Percentiles rank a stretch among this genome's conserved stretches.
These are phyloP conservation scores for Stenopsyche tienmushanensis DNA, from an alignment of 1,140 invertebrate genomes.

Conservation along the genomic window DNA sequence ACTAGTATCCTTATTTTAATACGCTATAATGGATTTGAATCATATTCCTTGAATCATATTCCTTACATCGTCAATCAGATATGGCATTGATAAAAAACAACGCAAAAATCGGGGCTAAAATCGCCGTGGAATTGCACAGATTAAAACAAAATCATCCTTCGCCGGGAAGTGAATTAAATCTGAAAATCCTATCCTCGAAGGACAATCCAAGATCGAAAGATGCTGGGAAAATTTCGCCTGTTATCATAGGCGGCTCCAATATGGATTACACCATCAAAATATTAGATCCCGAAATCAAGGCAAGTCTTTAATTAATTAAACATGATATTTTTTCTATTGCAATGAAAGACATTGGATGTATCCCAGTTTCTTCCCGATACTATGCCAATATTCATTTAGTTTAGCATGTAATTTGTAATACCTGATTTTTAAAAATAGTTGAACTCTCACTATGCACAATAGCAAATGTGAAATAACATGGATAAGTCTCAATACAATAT, in stretches of 20 bases:
- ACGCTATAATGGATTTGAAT: background rate
- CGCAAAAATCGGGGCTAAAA: slow-evolving; percentile 78
- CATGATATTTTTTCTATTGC: background rate
- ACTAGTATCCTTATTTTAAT: slow-evolving; percentile 67
- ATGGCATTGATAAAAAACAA: slow-evolving; percentile 92
- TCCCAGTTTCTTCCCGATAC: too few species aligned
- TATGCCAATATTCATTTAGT: too few species aligned
- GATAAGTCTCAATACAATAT: background rate
- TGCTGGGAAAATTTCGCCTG: slow-evolving; percentile 50
- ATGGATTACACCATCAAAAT: slow-evolving; percentile 73
- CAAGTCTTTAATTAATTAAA: slow-evolving; percentile 53
- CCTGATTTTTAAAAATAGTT: too few species aligned
- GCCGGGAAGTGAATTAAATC: slow-evolving; percentile 24
- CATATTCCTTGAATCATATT: background rate
- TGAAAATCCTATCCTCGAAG: slow-evolving; percentile 1
- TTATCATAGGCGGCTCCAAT: slow-evolving; percentile 82
- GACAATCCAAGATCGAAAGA: slow-evolving; percentile 23
- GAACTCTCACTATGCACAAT: background rate
- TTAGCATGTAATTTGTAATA: too few species aligned
- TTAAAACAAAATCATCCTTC: slow-evolving; percentile 40
- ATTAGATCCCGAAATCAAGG: slow-evolving; percentile 64
- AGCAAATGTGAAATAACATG: background rate
- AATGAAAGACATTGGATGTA: too few species aligned
- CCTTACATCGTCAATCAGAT: slow-evolving; percentile 57
- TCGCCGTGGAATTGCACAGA: slow-evolving; percentile 69